These are phyloP conservation scores for Colostygia pectinataria DNA, from an alignment of 2,888 invertebrate species.

Conservation along the genomic window DNA sequence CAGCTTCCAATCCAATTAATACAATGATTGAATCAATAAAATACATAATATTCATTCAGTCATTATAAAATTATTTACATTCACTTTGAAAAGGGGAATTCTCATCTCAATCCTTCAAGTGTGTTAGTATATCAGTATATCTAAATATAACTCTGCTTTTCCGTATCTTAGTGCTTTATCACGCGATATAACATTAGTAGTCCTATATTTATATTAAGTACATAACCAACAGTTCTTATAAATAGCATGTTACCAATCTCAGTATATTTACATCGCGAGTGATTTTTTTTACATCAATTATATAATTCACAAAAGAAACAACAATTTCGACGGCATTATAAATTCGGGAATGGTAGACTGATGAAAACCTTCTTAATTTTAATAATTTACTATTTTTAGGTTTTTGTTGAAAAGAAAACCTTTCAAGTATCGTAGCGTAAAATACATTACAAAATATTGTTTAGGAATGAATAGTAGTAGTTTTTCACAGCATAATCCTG, in stretches of 20 bases:
- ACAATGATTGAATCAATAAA: too few species aligned
- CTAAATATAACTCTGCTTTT: neutral
- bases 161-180: slow-evolving; percentile 50
- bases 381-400: too few species aligned
- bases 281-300: slow-evolving; percentile 33
- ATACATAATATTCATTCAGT: too few species aligned
- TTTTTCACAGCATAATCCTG: too few species aligned
- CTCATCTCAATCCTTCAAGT: neutral
- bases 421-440: neutral
- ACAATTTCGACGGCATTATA: slow-evolving; percentile 24
- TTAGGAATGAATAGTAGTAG: too few species aligned
- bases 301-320: slow-evolving; percentile 35
- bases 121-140: neutral
- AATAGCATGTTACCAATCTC: slow-evolving; percentile 44
- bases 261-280: slow-evolving; percentile 49
- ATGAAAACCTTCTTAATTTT: slow-evolving; percentile 32
- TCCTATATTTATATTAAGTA: slow-evolving; percentile 65
- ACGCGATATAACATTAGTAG: slow-evolving; percentile 51
- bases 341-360: slow-evolving; percentile 40
- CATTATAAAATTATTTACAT: too few species aligned
- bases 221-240: slow-evolving; percentile 59
- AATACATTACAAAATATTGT: too few species aligned
- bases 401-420: neutral
- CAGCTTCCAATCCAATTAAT: too few species aligned
- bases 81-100: neutral